These are phyloP conservation scores for Ianthella basta DNA, from an alignment of 37 sponge, comb jelly and placozoan species.

Conservation along the genomic window DNA sequence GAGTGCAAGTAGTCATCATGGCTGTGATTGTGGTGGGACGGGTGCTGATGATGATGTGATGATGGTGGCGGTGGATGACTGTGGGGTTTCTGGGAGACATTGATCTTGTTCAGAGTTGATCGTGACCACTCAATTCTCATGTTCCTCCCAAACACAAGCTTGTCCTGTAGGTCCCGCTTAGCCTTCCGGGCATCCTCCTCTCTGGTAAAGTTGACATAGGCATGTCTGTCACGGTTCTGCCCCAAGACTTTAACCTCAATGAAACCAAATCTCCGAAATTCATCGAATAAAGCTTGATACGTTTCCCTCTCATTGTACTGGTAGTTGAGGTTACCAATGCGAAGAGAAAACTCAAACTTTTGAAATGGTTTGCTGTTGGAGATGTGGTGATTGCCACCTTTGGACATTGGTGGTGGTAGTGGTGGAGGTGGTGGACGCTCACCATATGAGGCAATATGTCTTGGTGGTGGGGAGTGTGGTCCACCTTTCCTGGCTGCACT, in stretches of 20 bases:
- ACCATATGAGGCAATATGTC: background rate
- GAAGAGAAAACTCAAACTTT: slow-evolving; percentile 71
- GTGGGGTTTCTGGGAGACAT: background rate
- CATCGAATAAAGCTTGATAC: slow-evolving; percentile 48
- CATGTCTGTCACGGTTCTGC: slow-evolving; percentile 69
- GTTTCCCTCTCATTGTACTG: slow-evolving; percentile 52
- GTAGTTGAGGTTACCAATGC: slow-evolving; percentile 62
- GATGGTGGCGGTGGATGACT: background rate
- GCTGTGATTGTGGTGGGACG: background rate
- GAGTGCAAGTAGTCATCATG: background rate
- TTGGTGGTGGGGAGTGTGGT: background rate
- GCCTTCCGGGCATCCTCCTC: slow-evolving; percentile 66
- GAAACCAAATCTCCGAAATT: slow-evolving; percentile 76
- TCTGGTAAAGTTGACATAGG: slow-evolving; percentile 73
- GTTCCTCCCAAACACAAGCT: slow-evolving; percentile 43
- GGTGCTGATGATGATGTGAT: background rate
- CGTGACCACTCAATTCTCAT: slow-evolving; percentile 73
- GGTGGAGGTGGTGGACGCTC: background rate
- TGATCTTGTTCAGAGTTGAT: slow-evolving; percentile 59
- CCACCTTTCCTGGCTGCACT: background rate
- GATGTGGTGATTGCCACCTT: no score
- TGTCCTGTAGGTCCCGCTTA: slow-evolving; percentile 38
- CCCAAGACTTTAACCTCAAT: slow-evolving; percentile 77
- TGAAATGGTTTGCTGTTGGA: background rate
- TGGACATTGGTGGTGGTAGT: background rate